Percentiles rank a stretch among this genome's conserved stretches.
These are phyloP conservation scores for Paguma larvata DNA, from an alignment of 2,797 vertebrate species.

Conservation along the genomic window DNA sequence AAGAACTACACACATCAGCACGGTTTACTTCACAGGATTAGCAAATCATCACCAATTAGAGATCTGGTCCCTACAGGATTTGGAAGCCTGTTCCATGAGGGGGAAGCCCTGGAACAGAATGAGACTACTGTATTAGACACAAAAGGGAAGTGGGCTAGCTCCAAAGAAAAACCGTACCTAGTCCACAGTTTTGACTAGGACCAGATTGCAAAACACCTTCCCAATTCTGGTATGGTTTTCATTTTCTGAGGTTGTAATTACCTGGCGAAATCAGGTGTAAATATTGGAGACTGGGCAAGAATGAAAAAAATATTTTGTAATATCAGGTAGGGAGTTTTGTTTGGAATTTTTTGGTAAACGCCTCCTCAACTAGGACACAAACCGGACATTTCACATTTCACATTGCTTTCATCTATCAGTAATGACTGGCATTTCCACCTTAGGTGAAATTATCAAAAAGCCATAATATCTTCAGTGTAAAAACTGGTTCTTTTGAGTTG, in stretches of 20 bases:
- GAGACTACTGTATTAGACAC: constrained; percentile 14
- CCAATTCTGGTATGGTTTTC: constrained; percentile 11
- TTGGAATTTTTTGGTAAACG: constrained; percentile 8
- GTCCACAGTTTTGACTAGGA: constrained; percentile 39
- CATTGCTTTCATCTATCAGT: neutral
- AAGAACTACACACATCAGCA: neutral
- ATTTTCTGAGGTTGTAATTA: constrained; percentile 32
- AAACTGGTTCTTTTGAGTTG: neutral
- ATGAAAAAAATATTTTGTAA: constrained; percentile 9
- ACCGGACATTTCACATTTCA: neutral
- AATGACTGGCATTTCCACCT: neutral
- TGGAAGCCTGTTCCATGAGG: neutral
- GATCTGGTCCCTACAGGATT: neutral
- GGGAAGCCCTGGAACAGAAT: constrained; percentile 19
- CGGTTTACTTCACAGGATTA: constrained; percentile 57
- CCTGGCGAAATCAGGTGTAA: neutral
- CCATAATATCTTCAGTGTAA: neutral
- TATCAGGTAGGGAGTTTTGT: neutral
- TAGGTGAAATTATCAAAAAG: constrained; percentile 47
- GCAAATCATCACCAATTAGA: constrained; percentile 62
- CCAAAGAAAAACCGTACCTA: neutral
- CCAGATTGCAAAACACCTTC: constrained; percentile 40
- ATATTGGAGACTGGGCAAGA: neutral
- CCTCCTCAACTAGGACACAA: neutral
- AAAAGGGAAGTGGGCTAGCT: neutral